These are phyloP conservation scores for Lepus oiostolus DNA, from an alignment of 2,797 vertebrate species.

Conservation along the genomic window DNA sequence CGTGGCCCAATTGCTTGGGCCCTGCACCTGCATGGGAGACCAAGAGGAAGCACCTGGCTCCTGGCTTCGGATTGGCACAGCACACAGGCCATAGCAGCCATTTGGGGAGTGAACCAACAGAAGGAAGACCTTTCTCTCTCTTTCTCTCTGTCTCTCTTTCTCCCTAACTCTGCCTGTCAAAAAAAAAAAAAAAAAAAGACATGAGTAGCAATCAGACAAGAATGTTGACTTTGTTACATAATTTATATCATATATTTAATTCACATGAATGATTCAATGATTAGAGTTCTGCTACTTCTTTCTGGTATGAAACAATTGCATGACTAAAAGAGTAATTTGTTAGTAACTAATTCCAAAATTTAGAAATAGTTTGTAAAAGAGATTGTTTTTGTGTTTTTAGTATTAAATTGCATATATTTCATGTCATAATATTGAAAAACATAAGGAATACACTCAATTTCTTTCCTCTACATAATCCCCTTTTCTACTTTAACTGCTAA, in stretches of 20 bases:
- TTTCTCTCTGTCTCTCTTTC: too few relatives aligned
- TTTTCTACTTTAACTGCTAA: not conserved
- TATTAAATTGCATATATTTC: not conserved
- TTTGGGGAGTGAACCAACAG: too few relatives aligned
- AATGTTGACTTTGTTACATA: not conserved
- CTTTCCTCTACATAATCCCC: not conserved
- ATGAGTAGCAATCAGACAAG: not conserved
- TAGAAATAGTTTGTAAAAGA: not conserved
- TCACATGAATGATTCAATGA: constrained; percentile 42
- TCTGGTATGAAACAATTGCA: not conserved
- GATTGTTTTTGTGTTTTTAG: not conserved
- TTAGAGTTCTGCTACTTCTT: not conserved
- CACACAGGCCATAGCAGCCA: too few relatives aligned
- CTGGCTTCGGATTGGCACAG: too few relatives aligned
- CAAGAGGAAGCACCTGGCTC: too few relatives aligned
- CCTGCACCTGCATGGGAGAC: too few relatives aligned
- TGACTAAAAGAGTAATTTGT: not conserved
- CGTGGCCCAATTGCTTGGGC: too few relatives aligned
- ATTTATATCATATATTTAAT: constrained; percentile 50
- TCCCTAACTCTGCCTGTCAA: too few relatives aligned
- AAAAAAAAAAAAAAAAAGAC: not conserved
- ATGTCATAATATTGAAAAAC: not conserved
- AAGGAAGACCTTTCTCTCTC: too few relatives aligned
- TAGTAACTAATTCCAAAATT: constrained; percentile 37
- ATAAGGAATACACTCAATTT: not conserved